Evolutionary conservation across 2,113 vertebrate genomes (phyloP).

Genomic region (Ochotona curzoniae): DNA sequence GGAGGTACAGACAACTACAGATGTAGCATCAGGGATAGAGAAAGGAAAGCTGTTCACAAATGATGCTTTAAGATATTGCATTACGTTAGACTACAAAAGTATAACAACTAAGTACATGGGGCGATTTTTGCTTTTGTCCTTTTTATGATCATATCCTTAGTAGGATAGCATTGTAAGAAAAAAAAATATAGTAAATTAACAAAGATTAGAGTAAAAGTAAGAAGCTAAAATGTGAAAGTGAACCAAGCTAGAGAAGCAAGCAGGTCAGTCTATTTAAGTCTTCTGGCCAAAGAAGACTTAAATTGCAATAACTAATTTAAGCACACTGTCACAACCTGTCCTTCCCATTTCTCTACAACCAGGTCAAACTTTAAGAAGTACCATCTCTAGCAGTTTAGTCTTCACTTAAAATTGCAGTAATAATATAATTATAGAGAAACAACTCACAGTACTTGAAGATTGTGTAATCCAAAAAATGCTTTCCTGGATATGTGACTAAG

Average conservation of each 20-base stretch:
- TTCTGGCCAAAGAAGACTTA: constrained; percentile 9
- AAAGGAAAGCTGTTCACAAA: background rate
- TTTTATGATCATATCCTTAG: constrained; percentile 15
- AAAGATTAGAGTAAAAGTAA: constrained; percentile 1
- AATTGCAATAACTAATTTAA: background rate
- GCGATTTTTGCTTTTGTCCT: background rate
- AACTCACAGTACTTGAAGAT: constrained; percentile 88
- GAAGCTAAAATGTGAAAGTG: constrained; percentile 3
- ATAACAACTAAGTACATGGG: background rate
- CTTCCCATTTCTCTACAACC: background rate
- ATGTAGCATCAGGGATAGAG: background rate
- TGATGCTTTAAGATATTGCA: background rate
- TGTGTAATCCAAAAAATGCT: constrained; percentile 87
- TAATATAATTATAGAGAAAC: background rate
- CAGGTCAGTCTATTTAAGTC: background rate
- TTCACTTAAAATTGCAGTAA: constrained; percentile 10
- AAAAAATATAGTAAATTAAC: background rate
- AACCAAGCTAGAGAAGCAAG: background rate
- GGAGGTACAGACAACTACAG: background rate
- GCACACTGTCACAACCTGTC: background rate
- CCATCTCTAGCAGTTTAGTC: background rate
- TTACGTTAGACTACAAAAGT: background rate
- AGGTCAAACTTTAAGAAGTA: background rate
- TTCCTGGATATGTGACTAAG: constrained; percentile 85
- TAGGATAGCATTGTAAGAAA: constrained; percentile 28